Conservation (phyloP, 2,797 vertebrate genomes). For the Iguana delicatissima region DNA sequence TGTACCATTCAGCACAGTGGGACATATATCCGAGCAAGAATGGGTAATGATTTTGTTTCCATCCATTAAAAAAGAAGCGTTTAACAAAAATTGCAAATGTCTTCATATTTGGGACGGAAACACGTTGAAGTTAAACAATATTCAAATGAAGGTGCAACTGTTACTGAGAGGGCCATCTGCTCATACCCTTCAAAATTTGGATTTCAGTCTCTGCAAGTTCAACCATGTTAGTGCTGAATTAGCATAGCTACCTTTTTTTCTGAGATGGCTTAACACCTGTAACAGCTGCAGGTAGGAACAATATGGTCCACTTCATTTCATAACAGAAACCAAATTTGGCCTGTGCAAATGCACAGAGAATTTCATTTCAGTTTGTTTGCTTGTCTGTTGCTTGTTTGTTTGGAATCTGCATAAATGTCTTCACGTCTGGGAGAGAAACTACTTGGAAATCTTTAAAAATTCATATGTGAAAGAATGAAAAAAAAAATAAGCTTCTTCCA, state of each 20-base stretch:
- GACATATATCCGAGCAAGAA: neutral
- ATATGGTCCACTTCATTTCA: neutral
- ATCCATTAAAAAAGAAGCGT: neutral
- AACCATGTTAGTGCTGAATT: neutral
- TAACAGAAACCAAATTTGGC: neutral
- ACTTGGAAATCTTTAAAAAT: too few relatives aligned
- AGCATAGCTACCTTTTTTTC: neutral
- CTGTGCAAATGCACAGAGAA: too few relatives aligned
- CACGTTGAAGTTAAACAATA: neutral
- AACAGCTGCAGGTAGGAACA: neutral
- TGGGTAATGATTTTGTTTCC: neutral
- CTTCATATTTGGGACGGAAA: neutral
- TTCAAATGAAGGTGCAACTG: neutral
- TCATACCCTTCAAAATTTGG: neutral
- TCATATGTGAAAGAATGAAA: too few relatives aligned
- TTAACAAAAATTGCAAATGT: neutral
- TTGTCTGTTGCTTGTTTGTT: too few relatives aligned
- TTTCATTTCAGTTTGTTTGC: too few relatives aligned
- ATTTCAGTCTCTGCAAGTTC: neutral
- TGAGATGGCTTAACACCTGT: neutral
- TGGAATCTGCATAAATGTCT: too few relatives aligned
- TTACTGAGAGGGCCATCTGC: neutral
- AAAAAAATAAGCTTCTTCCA: too few relatives aligned
- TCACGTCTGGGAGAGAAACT: too few relatives aligned
- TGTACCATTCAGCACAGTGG: neutral